These are phyloP conservation scores for Brachyalestes nurse DNA, from an alignment of 2,797 vertebrate species.

Conservation along the genomic window DNA sequence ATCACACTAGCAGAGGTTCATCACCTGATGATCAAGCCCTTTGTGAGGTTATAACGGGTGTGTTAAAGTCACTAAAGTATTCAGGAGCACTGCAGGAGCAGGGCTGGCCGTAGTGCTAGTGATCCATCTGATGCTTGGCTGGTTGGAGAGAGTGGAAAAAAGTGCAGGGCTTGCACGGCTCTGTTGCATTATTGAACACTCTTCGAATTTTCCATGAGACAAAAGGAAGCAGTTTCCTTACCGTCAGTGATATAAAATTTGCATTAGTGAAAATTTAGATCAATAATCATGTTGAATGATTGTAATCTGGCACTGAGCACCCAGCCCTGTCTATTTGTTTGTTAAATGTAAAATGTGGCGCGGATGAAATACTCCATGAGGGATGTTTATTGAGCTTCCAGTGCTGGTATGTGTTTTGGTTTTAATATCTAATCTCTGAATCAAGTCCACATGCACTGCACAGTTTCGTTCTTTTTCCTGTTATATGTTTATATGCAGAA, in stretches of 20 bases:
- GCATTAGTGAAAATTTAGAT: neutral
- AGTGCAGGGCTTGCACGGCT: neutral
- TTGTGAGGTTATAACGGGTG: too few species aligned
- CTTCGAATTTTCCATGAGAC: constrained; percentile 33
- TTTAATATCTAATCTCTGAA: constrained; percentile 49
- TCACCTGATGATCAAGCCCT: too few species aligned
- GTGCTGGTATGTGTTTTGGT: constrained; percentile 29
- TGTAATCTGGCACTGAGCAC: neutral
- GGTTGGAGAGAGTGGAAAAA: constrained; percentile 4
- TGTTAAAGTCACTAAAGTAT: neutral
- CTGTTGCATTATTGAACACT: constrained; percentile 54
- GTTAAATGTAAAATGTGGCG: neutral
- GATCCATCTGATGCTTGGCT: neutral
- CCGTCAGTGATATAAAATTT: constrained; percentile 6
- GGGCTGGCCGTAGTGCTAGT: neutral
- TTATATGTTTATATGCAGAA: neutral
- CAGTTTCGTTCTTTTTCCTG: neutral
- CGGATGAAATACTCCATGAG: neutral
- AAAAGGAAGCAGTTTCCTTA: neutral
- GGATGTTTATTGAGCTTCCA: neutral
- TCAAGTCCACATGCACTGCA: constrained; percentile 7
- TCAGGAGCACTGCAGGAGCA: neutral
- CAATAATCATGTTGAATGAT: neutral
- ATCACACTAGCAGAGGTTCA: too few species aligned
- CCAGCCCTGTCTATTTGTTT: neutral